Base-by-base conservation (phyloP, 2,113 vertebrate species). In the Macheiramphus alcinus region DNA sequence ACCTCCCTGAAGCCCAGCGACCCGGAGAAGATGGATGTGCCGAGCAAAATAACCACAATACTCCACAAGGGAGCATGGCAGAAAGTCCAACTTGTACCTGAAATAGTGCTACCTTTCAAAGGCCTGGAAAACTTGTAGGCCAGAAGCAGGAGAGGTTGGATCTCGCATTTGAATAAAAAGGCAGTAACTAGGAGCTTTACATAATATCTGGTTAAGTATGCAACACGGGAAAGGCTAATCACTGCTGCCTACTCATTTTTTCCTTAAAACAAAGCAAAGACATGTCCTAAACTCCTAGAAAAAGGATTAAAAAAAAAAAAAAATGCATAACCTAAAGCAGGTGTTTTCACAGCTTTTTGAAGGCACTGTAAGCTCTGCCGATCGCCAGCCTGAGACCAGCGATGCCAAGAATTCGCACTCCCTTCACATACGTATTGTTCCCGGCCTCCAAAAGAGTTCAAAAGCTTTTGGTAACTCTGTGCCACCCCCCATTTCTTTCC, bases 41-140 rank as follows among this genome's bases (percentile, higher is more conserved):
- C 32, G 48, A 85, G 42, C 9, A 65, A 65, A 90, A 45, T 34
- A 61, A 27, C 43, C 45, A 31, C 4, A 2, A 34, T 14, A 11
- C 7, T 40, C 25, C 61, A 80, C 0, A 0, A 66, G 14, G 29
- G 19, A 83, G 23, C 38, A 86, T 0, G 2, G 59, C 36, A 3
- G 0, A 31, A 55, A 76, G 48, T 34, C n/a, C 13, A 10, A 23
- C 43, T 53, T 14, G 5, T 10, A 72, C 23, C 27, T 76, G 25
- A 83, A 86, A 83, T 0, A 55, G 31, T 4, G 4, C 18, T 52
- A 43, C 10, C 29, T 88, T 85, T 62, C 79, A 88, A 86, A 61
- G 0, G 6, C 26, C 58, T 58, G 34, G 32, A 92, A 96, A 82
- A 74, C 32, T 31, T n/a, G 8, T 5, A 88, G 32, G 63, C 34